Evolutionary conservation across 2,888 invertebrate genomes (phyloP).

Genomic region (Drosophila siamana): DNA sequence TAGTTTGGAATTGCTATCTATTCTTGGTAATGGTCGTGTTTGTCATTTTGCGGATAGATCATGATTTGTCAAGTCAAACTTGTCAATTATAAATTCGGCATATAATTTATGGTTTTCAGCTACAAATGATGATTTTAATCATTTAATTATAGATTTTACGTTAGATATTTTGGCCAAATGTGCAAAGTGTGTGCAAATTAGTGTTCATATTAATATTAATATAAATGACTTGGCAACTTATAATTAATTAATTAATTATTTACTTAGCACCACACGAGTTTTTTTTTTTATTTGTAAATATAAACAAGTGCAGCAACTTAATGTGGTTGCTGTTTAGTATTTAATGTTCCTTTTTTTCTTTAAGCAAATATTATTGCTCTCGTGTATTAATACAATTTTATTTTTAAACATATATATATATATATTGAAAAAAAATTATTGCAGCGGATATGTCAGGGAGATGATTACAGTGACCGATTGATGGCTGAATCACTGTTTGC

Average conservation of each 20-base stretch:
- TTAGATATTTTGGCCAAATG: background rate
- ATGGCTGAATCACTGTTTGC: too few relatives aligned
- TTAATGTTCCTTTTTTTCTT: background rate
- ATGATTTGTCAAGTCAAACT: background rate
- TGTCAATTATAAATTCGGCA: slow-evolving; percentile 5
- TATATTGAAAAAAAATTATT: background rate
- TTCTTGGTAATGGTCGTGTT: slow-evolving; percentile 3
- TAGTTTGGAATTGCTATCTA: slow-evolving; percentile 1
- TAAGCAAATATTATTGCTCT: slow-evolving; percentile 1
- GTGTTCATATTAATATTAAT: background rate
- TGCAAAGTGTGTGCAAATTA: background rate
- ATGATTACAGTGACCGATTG: background rate
- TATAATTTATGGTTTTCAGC: background rate
- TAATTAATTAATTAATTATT: background rate
- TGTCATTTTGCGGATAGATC: background rate
- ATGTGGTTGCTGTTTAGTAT: background rate
- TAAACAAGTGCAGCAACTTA: slow-evolving; percentile 6
- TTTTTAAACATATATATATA: background rate
- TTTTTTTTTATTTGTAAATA: background rate
- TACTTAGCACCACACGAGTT: background rate
- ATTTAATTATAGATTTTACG: background rate
- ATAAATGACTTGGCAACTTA: background rate
- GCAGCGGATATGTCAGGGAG: background rate
- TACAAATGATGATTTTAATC: background rate
- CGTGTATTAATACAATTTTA: slow-evolving; percentile 1